These are phyloP conservation scores for Myotis davidii DNA, from an alignment of 2,113 vertebrate species.

Conservation along the genomic window DNA sequence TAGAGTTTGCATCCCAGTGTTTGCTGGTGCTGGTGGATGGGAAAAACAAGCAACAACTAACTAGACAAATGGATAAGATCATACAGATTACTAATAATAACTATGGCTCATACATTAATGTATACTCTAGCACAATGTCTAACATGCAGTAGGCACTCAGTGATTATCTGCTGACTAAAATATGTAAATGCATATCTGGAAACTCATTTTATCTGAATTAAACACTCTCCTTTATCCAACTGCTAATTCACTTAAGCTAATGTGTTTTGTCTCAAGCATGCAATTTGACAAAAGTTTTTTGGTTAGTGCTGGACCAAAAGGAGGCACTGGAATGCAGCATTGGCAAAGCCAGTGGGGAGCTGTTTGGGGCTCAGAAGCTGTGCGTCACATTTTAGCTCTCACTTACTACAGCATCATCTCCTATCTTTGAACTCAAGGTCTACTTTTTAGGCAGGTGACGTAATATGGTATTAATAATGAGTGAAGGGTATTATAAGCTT, in stretches of 20 bases:
- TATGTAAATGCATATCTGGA: background rate
- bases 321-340: background rate
- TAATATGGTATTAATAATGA: background rate
- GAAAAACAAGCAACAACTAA: background rate
- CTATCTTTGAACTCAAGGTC: background rate
- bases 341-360: background rate
- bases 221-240: background rate
- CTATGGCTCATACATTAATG: background rate
- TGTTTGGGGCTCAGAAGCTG: background rate
- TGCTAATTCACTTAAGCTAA: background rate
- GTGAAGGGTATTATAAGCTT: background rate
- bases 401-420: background rate
- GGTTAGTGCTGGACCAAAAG: background rate
- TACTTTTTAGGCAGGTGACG: background rate
- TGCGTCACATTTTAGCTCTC: background rate
- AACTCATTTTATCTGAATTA: background rate
- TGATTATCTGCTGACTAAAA: background rate
- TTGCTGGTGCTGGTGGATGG: background rate
- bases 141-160: background rate
- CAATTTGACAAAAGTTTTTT: background rate
- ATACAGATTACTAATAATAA: background rate
- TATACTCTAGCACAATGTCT: background rate
- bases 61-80: background rate
- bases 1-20: background rate
- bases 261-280: background rate